Percentiles rank a stretch among this genome's conserved stretches.
phyloP scores from a whole-genome alignment of 2,797 vertebrate species.

The Sciurus carolinensis region DNA sequence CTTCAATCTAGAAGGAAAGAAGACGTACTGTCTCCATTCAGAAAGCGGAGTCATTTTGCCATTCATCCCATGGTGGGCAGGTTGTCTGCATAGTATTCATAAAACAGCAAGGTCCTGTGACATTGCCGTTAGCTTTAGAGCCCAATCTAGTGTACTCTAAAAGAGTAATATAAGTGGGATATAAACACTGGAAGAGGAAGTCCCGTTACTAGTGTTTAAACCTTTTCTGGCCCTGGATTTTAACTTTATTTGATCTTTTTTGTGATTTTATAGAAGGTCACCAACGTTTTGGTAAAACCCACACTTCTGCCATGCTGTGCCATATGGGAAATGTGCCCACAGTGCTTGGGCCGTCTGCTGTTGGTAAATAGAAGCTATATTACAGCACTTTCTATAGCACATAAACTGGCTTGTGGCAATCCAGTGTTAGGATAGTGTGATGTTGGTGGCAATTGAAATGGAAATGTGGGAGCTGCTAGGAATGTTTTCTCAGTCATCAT shows the following conservation, averaged over 20 bases:
- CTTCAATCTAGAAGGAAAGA: not conserved
- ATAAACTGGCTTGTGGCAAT: not conserved
- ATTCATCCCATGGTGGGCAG: not conserved
- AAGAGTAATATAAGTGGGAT: not conserved
- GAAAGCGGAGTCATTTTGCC: not conserved
- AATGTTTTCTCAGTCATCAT: conserved; percentile 32
- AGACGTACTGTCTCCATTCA: not conserved
- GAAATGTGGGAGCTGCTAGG: not conserved
- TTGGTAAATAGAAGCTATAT: conserved; percentile 60
- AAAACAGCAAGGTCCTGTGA: not conserved
- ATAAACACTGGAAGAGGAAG: conserved; percentile 38
- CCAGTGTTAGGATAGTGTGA: not conserved
- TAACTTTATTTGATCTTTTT: conserved; percentile 45
- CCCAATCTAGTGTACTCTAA: not conserved
- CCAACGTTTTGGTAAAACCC: conserved; percentile 60
- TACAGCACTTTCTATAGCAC: not conserved
- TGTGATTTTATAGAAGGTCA: conserved; percentile 4
- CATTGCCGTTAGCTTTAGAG: not conserved
- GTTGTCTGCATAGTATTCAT: not conserved
- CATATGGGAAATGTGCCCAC: not conserved
- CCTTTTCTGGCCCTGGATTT: not conserved
- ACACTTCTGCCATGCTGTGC: conserved; percentile 5
- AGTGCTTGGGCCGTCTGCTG: not conserved
- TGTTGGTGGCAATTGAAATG: conserved; percentile 6
- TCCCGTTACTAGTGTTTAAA: not conserved